These are phyloP conservation scores for Nephotettix cincticeps DNA, from an alignment of 1,140 invertebrate genomes.

Conservation along the genomic window DNA sequence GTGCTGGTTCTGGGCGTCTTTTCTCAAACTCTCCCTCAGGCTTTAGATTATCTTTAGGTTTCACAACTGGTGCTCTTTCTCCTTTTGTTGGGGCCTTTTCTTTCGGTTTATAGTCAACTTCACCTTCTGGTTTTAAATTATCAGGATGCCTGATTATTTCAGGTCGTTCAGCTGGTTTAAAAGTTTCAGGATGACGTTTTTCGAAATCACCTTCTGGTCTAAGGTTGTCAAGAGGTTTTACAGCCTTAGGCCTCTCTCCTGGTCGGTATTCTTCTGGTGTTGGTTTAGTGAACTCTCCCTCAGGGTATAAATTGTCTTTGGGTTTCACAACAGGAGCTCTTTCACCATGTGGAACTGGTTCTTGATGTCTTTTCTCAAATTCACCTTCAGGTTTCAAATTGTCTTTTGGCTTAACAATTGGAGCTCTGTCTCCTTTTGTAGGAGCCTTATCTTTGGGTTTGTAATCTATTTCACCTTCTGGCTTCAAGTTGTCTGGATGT, in stretches of 20 bases:
- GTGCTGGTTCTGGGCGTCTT: slow-evolving; percentile 42
- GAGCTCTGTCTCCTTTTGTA: slow-evolving; percentile 39
- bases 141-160: slow-evolving; percentile 53
- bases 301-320: slow-evolving; percentile 51
- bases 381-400: slow-evolving; percentile 57
- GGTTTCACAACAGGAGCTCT: slow-evolving; percentile 48
- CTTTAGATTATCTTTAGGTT: slow-evolving; percentile 54
- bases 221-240: slow-evolving; percentile 49
- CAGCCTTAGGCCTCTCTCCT: slow-evolving; percentile 45
- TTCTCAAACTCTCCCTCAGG: slow-evolving; percentile 58
- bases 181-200: slow-evolving; percentile 44
- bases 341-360: slow-evolving; percentile 47
- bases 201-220: slow-evolving; percentile 55
- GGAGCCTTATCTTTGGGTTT: slow-evolving; percentile 36
- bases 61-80: slow-evolving; percentile 47
- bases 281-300: slow-evolving; percentile 47
- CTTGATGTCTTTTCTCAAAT: slow-evolving; percentile 47
- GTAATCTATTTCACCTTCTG: slow-evolving; percentile 54
- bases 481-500: slow-evolving; percentile 51
- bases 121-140: slow-evolving; percentile 52
- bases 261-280: slow-evolving; percentile 28
- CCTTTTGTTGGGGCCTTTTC: slow-evolving; percentile 52
- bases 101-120: slow-evolving; percentile 54
- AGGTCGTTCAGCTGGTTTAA: slow-evolving; percentile 45
- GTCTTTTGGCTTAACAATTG: slow-evolving; percentile 46